These are phyloP conservation scores for Listronotus oregonensis DNA, from an alignment of 1,140 invertebrate genomes.

Conservation along the genomic window DNA sequence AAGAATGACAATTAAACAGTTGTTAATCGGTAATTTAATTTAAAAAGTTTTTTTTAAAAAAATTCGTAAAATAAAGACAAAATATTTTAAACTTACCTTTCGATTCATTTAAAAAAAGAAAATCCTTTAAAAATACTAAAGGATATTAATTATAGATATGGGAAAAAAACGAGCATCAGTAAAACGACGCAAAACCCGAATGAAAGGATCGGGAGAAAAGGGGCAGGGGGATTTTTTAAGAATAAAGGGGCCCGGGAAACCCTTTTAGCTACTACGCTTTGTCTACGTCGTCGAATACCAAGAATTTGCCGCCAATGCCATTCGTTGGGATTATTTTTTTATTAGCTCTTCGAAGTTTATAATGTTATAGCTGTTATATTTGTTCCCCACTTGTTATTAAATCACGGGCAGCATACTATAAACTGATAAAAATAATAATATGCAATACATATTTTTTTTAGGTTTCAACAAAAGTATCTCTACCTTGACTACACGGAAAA, in stretches of 20 bases:
- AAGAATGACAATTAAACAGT: too few relatives aligned
- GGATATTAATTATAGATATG: conserved; percentile 38
- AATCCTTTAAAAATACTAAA: conserved; percentile 2
- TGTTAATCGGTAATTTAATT: too few relatives aligned
- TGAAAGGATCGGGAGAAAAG: conserved; percentile 23
- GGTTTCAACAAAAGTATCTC: too few relatives aligned
- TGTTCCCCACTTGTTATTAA: too few relatives aligned
- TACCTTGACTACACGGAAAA: too few relatives aligned
- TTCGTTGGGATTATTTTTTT: conserved; percentile 38
- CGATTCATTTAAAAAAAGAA: background rate
- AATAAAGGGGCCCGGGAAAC: conserved; percentile 39
- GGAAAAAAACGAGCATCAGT: conserved; percentile 19
- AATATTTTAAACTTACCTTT: too few relatives aligned
- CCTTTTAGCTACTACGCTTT: conserved; percentile 38
- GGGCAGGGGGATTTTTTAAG: conserved; percentile 40
- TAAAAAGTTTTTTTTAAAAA: too few relatives aligned
- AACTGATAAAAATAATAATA: too few relatives aligned
- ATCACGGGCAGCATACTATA: too few relatives aligned
- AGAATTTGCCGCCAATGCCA: conserved; percentile 28
- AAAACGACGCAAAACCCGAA: background rate
- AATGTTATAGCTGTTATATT: too few relatives aligned
- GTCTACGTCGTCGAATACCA: conserved; percentile 26
- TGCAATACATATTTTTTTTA: too few relatives aligned
- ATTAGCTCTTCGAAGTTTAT: conserved; percentile 28
- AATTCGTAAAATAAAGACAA: too few relatives aligned